phyloP scores from a whole-genome alignment of 1,140 invertebrate species.

The Homalodisca vitripennis region DNA sequence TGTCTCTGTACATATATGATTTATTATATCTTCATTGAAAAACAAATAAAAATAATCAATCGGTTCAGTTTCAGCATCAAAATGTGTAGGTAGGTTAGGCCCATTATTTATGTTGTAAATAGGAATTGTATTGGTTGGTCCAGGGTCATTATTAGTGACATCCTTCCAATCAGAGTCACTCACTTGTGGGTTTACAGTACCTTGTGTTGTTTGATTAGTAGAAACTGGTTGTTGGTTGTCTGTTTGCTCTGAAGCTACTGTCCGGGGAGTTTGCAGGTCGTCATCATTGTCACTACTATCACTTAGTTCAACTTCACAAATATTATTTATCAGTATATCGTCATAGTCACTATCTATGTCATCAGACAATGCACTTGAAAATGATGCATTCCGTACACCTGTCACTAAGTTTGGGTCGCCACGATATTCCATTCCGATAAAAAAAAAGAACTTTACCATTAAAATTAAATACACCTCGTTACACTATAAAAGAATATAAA shows the following conservation, averaged over 20 bases:
- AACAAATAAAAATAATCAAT: constrained; percentile 7
- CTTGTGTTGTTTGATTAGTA: not conserved
- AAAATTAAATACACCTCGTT: too few species aligned
- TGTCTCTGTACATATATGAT: constrained; percentile 1
- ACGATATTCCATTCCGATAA: too few species aligned
- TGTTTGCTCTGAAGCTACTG: too few species aligned
- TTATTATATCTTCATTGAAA: not conserved
- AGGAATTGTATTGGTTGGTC: constrained; percentile 31
- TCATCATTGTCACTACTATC: not conserved
- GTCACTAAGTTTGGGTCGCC: too few species aligned
- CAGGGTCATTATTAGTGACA: constrained; percentile 46
- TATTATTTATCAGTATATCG: not conserved
- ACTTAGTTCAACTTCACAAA: constrained; percentile 2
- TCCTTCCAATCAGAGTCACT: not conserved
- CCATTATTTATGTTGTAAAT: not conserved
- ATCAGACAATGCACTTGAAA: not conserved
- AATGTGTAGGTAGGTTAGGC: not conserved
- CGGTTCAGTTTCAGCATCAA: not conserved
- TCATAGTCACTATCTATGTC: not conserved
- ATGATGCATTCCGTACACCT: not conserved
- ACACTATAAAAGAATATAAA: too few species aligned
- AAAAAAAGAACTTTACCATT: too few species aligned
- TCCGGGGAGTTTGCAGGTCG: not conserved
- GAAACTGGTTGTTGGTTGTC: not conserved
- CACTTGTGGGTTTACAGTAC: not conserved